A percentile compares a stretch with the other conserved stretches of the same genome.
Evolutionary conservation across 2,797 vertebrate genomes (phyloP).

Genomic region (Etheostoma perlongum): DNA sequence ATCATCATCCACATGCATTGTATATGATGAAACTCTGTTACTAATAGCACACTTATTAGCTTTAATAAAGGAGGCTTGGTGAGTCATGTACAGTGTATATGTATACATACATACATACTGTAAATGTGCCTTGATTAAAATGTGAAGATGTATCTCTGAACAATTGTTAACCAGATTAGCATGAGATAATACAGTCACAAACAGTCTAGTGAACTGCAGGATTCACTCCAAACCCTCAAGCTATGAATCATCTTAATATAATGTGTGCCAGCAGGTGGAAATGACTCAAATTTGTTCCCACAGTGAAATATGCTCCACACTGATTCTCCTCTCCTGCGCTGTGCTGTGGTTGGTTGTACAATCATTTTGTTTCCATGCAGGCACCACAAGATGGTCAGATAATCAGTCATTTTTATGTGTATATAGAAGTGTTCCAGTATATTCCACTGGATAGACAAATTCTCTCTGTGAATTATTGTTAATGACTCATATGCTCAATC

Average conservation of each 20-base stretch:
- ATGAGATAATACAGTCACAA: conserved; percentile 53
- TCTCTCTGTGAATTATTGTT: conserved; percentile 27
- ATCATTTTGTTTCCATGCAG: conserved; percentile 69
- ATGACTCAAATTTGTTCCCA: conserved; percentile 79
- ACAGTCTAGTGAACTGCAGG: conserved; percentile 59
- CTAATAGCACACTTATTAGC: conserved; percentile 19
- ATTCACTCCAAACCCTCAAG: conserved; percentile 71
- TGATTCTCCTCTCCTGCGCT: conserved; percentile 52
- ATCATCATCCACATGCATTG: conserved; percentile 30
- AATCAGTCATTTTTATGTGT: conserved; percentile 52
- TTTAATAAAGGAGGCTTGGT: conserved; percentile 34
- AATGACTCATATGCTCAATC: conserved; percentile 26
- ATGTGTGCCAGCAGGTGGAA: conserved; percentile 80
- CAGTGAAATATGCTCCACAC: conserved; percentile 68
- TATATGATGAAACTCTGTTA: conserved; percentile 15
- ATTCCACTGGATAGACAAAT: conserved; percentile 8
- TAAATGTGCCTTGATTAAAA: conserved; percentile 57
- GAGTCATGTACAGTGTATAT: not conserved
- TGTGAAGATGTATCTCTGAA: conserved; percentile 49
- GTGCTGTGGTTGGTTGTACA: conserved; percentile 59
- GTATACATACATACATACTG: not conserved
- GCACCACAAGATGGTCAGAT: conserved; percentile 54
- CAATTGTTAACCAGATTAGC: conserved; percentile 45
- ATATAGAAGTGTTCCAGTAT: conserved; percentile 31
- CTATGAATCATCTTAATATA: conserved; percentile 78